Conservation (phyloP, 1,140 invertebrate species). For the Caenorhabditis tropicalis region DNA sequence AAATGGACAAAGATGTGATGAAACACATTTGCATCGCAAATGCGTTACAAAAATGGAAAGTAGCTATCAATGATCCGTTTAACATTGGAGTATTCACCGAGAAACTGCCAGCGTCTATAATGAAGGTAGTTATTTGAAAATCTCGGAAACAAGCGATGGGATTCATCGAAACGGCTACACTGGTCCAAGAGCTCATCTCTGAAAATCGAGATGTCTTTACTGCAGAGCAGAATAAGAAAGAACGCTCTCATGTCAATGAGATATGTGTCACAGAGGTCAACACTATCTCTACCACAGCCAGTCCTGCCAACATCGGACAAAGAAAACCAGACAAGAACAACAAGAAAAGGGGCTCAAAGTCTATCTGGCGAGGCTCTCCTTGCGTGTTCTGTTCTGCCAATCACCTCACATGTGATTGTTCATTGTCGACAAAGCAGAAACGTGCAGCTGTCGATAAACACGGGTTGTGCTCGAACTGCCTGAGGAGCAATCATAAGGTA, state of each 20-base stretch:
- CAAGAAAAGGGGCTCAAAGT: too few species aligned
- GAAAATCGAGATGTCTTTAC: not conserved
- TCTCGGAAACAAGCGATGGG: not conserved
- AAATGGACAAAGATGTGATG: conserved; percentile 9
- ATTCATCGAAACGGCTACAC: not conserved
- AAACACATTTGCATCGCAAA: not conserved
- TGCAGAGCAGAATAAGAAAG: not conserved
- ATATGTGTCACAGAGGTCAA: not conserved
- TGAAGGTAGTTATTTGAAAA: not conserved
- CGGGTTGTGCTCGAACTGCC: too few species aligned
- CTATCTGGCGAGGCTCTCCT: too few species aligned
- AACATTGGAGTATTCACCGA: not conserved
- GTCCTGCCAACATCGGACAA: too few species aligned
- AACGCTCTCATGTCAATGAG: not conserved
- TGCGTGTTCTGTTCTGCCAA: too few species aligned
- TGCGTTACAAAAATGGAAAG: not conserved
- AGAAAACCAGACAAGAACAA: too few species aligned
- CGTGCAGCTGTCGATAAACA: too few species aligned
- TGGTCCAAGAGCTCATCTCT: not conserved
- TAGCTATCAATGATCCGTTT: not conserved
- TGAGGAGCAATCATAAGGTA: too few species aligned
- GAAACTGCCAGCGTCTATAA: not conserved
- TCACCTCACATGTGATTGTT: too few species aligned
- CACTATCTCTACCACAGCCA: too few species aligned
- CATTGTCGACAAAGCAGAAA: too few species aligned